Base-by-base conservation (phyloP, 2,888 invertebrate genomes). In the Ecdyonurus torrentis region DNA sequence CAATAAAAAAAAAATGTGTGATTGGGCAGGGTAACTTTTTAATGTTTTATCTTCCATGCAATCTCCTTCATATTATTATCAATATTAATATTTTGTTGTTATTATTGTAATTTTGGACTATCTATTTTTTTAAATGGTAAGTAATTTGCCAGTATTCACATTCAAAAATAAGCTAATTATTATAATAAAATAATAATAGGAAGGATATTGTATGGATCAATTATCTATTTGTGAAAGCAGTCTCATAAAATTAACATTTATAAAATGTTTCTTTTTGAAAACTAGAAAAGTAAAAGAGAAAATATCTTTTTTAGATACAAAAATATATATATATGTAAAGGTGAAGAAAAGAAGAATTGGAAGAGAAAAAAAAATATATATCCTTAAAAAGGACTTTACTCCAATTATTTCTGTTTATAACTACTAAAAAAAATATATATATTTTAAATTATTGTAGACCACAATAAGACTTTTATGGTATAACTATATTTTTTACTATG, bases 341-440 rank as follows among this genome's bases (percentile, higher is more conserved):
- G 15, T 10, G 15, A 37, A 37, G 15, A 37, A 37, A 15, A 37
- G 37, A 37, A 37, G 15, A 37, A 15, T n/a, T n/a, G n/a, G 15
- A 37, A 37, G 15, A 37, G 15, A 15, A 37, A 15, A 37, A 37
- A 37, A 37, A 15, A 37, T 5, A 10, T 10, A 37, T 37, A 10
- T 37, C 37, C 37, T 59, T 59, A n/a, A 23, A 22, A 59, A 59
- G 59, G 23, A 59, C 19, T n/a, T n/a, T 59, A 22, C 23, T 59
- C 24, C 59, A 58, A 20, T 59, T 59, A 20, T 23, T 59, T 59
- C 18, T 59, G 59, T 23, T n/a, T 59, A 24, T 59, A 59, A 59
- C 24, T 59, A 24, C 59, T 23, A 24, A 10, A 15, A n/a, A n/a
- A n/a, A n/a, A n/a, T n/a, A n/a, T n/a, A 37, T 37, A 37, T 37